A percentile compares a stretch with the other conserved stretches of the same genome.
These are phyloP conservation scores for Colossoma macropomum DNA, from an alignment of 2,113 vertebrate genomes.

Conservation along the genomic window DNA sequence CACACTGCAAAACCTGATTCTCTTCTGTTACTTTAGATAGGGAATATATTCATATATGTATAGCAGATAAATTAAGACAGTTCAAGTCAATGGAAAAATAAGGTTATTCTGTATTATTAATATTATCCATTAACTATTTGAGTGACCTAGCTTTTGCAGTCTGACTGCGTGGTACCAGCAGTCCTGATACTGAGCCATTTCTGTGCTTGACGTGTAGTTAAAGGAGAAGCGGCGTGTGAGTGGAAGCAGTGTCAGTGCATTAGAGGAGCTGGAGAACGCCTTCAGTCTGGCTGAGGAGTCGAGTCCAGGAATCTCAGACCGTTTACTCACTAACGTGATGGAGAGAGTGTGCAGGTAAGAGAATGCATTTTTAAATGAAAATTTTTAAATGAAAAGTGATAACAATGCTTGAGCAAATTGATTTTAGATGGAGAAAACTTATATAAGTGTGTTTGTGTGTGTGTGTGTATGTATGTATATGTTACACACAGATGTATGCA, in stretches of 20 bases:
- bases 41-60: background rate
- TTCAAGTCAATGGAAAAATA: no score
- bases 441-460: no score
- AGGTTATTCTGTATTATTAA: no score
- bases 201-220: slow-evolving; percentile 4
- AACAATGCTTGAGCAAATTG: no score
- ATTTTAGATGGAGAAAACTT: no score
- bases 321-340: slow-evolving; percentile 84
- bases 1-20: background rate
- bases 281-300: slow-evolving; percentile 91
- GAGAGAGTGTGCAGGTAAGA: slow-evolving; percentile 85
- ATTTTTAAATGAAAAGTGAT: background rate
- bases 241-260: slow-evolving; percentile 84
- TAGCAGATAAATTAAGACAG: no score
- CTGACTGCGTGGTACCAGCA: background rate
- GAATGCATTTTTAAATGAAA: background rate
- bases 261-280: slow-evolving; percentile 97
- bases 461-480: no score
- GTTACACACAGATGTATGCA: no score
- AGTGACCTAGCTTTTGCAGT: background rate
- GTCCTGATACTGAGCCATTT: background rate
- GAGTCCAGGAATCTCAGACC: slow-evolving; percentile 88
- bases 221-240: slow-evolving; percentile 81
- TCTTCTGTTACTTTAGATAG: no score
- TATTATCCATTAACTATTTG: no score